Percentiles rank a stretch among this genome's conserved stretches.
phyloP scores from a whole-genome alignment of 1,140 invertebrate species.

The Leptopilina clavipes region DNA sequence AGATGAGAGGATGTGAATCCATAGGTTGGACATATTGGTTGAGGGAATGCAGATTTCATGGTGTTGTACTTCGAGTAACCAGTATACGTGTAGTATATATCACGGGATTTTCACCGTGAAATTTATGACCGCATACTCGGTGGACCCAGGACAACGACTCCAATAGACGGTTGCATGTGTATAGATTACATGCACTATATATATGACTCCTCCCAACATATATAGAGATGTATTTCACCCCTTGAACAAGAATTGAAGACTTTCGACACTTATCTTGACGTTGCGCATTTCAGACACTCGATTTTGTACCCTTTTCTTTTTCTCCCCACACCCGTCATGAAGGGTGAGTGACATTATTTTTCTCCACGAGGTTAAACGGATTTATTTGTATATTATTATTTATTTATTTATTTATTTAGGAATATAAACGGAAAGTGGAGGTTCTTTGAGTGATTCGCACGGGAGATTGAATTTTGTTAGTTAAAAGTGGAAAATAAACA shows the following conservation, averaged over 20 bases:
- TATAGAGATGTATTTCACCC: slow-evolving; percentile 50
- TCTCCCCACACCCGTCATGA: no score
- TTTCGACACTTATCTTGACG: slow-evolving; percentile 59
- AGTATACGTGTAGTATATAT: slow-evolving; percentile 41
- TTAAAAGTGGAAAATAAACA: no score
- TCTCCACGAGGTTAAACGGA: no score
- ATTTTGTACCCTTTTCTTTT: not conserved
- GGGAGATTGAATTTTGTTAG: no score
- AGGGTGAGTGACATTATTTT: no score
- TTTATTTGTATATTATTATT: no score
- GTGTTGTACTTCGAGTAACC: slow-evolving; percentile 28
- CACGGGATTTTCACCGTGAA: slow-evolving; percentile 57
- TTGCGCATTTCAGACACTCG: slow-evolving; percentile 45
- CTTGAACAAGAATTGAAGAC: slow-evolving; percentile 42
- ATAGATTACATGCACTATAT: slow-evolving; percentile 57
- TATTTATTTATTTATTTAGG: no score
- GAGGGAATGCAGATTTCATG: slow-evolving; percentile 29
- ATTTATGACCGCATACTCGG: slow-evolving; percentile 56
- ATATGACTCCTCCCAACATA: slow-evolving; percentile 40
- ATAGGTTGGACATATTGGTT: slow-evolving; percentile 29
- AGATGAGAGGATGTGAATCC: not conserved
- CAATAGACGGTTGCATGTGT: slow-evolving; percentile 40
- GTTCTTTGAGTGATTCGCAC: no score
- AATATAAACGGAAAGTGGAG: no score
- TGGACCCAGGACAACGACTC: slow-evolving; percentile 42